A percentile compares a stretch with the other conserved stretches of the same genome.
Conservation (phyloP, 2,888 invertebrate genomes). For the Heliconius erato region DNA sequence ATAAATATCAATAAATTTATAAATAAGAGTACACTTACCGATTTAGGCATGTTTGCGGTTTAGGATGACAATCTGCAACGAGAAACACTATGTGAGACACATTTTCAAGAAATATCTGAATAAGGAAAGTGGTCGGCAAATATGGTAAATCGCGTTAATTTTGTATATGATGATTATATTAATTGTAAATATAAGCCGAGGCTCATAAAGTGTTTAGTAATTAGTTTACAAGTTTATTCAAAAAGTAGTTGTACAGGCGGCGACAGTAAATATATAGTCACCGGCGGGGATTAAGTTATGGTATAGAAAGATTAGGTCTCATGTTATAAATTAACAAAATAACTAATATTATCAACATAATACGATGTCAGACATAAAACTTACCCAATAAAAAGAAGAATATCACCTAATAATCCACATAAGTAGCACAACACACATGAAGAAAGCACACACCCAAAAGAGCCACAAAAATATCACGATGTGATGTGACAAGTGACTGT, state of each 20-base stretch:
- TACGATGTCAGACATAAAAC: constrained; percentile 53
- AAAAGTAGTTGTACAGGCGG: constrained; percentile 63
- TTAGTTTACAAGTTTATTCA: constrained; percentile 59
- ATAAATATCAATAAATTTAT: neutral
- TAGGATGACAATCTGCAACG: constrained; percentile 83
- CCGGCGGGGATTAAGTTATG: constrained; percentile 69
- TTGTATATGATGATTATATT: constrained; percentile 50
- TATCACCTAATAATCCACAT: constrained; percentile 86
- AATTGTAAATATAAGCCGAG: constrained; percentile 51
- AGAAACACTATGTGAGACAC: constrained; percentile 65
- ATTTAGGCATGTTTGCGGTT: constrained; percentile 88
- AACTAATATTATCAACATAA: constrained; percentile 14
- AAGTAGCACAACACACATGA: constrained; percentile 85
- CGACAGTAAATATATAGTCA: constrained; percentile 71
- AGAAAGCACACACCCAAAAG: constrained; percentile 85
- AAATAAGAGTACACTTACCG: constrained; percentile 78
- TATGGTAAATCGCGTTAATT: constrained; percentile 65
- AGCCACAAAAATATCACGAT: constrained; percentile 85
- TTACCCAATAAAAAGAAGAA: constrained; percentile 81
- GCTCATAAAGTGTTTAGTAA: constrained; percentile 49
- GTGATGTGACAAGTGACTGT: constrained; percentile 84
- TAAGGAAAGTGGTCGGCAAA: constrained; percentile 62
- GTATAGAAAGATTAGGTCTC: constrained; percentile 36
- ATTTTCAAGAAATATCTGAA: constrained; percentile 44
- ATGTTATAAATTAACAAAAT: constrained; percentile 16